Percentiles rank a stretch among this genome's conserved stretches.
Evolutionary conservation across 30 jellyfish, hydroid and myxozoan genomes (phyloP).

Genomic region (Euphysa ruthae): DNA sequence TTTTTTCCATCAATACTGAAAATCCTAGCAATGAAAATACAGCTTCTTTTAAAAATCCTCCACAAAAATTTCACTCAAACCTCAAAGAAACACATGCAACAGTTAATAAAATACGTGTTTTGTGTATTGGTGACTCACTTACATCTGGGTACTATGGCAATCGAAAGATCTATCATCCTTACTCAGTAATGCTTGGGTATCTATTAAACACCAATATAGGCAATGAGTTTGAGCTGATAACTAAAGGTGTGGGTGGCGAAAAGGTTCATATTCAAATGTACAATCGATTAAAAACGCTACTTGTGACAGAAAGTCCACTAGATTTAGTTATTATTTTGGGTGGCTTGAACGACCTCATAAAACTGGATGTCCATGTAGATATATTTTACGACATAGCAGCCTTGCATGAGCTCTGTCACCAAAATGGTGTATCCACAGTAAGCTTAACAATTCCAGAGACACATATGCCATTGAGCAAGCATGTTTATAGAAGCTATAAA

Average conservation of each 20-base stretch:
- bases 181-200: neutral
- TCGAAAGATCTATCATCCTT: constrained; percentile 26
- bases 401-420: constrained; percentile 25
- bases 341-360: constrained; percentile 20
- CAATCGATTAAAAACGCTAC: neutral
- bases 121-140: constrained; percentile 28
- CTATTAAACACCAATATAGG: constrained; percentile 11
- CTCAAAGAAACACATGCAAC: neutral
- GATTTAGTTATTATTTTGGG: constrained; percentile 24
- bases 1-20: too few species aligned
- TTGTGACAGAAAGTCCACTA: constrained; percentile 24
- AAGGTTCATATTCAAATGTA: constrained; percentile 29
- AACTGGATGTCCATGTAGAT: constrained; percentile 18
- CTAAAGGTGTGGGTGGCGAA: constrained; percentile 32
- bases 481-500: constrained; percentile 14
- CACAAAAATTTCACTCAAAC: too few species aligned
- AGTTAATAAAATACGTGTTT: constrained; percentile 10
- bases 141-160: constrained; percentile 28
- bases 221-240: constrained; percentile 23
- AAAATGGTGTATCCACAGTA: constrained; percentile 22
- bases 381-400: constrained; percentile 3
- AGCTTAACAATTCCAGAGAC: constrained; percentile 35
- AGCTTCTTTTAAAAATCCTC: too few species aligned
- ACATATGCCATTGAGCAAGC: constrained; percentile 23
- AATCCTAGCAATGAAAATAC: too few species aligned